phyloP scores from a whole-genome alignment of 2,797 vertebrate genomes.

The Ara ararauna region DNA sequence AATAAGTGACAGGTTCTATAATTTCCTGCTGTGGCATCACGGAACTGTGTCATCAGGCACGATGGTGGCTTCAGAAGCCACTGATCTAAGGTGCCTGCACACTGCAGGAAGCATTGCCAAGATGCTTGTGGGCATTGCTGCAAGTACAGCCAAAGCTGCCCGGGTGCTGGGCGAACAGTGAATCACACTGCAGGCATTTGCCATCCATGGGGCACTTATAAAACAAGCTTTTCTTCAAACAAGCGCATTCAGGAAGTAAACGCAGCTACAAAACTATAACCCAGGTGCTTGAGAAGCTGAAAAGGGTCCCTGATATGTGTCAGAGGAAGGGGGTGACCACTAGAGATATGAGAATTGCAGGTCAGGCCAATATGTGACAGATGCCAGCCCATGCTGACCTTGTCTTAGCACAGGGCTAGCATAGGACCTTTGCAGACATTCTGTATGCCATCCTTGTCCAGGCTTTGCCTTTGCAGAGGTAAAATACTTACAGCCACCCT shows the following conservation, averaged over 20 bases:
- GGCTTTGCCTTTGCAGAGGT: background rate
- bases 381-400: background rate
- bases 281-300: background rate
- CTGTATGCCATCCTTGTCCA: background rate
- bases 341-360: background rate
- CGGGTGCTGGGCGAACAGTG: background rate
- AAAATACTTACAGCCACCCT: background rate
- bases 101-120: background rate
- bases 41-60: background rate
- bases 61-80: background rate
- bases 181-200: background rate
- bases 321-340: background rate
- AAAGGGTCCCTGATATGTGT: background rate
- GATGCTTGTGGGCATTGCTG: background rate
- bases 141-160: background rate
- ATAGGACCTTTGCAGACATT: background rate
- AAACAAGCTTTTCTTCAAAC: background rate
- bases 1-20: conserved; percentile 15
- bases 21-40: conserved; percentile 30
- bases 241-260: background rate
- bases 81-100: background rate
- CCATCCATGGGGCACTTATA: background rate
- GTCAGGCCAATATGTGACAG: background rate
- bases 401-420: background rate
- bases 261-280: background rate